These are phyloP conservation scores for Anguilla pacifica DNA, from an alignment of 2,797 vertebrate species.

Conservation along the genomic window DNA sequence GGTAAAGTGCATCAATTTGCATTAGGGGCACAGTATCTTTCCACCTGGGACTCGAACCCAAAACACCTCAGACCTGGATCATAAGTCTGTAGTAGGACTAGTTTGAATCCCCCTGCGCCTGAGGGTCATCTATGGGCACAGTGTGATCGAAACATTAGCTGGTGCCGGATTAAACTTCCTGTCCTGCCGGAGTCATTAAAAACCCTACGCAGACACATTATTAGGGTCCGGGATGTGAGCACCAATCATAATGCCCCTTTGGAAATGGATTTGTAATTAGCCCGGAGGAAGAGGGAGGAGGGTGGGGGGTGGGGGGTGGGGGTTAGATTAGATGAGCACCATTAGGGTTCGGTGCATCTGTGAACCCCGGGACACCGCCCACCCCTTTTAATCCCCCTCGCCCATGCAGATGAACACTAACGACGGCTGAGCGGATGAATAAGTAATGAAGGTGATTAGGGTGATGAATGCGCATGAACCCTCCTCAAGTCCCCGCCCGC, in stretches of 20 bases:
- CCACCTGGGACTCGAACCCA: constrained; percentile 8
- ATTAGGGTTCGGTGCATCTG: background rate
- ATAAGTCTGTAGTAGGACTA: background rate
- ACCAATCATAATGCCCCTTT: constrained; percentile 13
- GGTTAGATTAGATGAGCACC: background rate
- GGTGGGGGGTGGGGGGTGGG: background rate
- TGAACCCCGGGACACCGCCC: background rate
- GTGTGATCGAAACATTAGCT: background rate
- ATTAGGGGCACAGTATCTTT: background rate
- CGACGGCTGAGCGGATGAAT: constrained; percentile 71
- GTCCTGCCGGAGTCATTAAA: background rate
- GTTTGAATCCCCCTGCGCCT: background rate
- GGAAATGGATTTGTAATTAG: constrained; percentile 24
- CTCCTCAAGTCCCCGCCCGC: constrained; percentile 56
- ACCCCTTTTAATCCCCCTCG: constrained; percentile 20
- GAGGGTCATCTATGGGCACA: background rate
- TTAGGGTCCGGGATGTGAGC: background rate
- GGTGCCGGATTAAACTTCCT: background rate
- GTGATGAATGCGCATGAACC: constrained; percentile 72
- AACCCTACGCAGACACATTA: constrained; percentile 1
- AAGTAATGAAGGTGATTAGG: constrained; percentile 76
- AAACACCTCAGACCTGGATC: background rate
- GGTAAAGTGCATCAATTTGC: constrained; percentile 30
- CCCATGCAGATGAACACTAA: constrained; percentile 70
- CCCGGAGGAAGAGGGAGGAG: background rate